Base-by-base conservation (phyloP, 2,797 vertebrate species). In the Enteromius unitaeniatus region DNA sequence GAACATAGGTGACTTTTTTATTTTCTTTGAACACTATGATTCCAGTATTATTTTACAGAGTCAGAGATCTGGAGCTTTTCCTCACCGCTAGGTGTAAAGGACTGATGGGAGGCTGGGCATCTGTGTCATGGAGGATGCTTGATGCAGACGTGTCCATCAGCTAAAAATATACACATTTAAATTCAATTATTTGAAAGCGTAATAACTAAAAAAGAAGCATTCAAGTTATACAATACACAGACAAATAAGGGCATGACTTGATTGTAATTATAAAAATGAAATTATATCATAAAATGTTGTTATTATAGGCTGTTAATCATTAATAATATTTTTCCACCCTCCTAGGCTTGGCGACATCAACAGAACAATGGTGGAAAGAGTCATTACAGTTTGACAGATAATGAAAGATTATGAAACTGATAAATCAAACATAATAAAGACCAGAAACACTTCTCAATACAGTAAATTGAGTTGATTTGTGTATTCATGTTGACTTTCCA, bases 61-160 rank as follows among this genome's bases (percentile, higher is more conserved):
- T 0, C 14, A 1, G 1, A 72, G 10, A 73, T 55, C 2, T 13
- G 14, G n/a, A 47, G 34, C 40, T 85, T 68, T n/a, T 84, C 97
- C 98, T 98, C 92, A 99, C 98, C 91, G 98, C 97, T 87, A 99
- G 96, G 89, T 99, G 98, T 90, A 99, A 93, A 0, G 98, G 97
- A 91, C 97, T 99, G 94, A 99, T 93, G 23, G 97, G 97, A 64
- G 97, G 95, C 94, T 96, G 95, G 87, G 95, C 95, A 87, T 99
- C 97, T 0, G 96, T 94, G 87, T 99, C 97, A 90, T 94, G 98
- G 89, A 99, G 90, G 95, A 99, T 97, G 88, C 99, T 97, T 77
- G 97, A 95, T 89, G 97, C 97, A 84, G 97, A 98, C 77, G 96
- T 98, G 94, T 99, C 98, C 97, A 99, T 98, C 85, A 99, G 94